These are phyloP conservation scores for Antechinus stuartii DNA, from an alignment of 2,113 vertebrate species.

Conservation along the genomic window DNA sequence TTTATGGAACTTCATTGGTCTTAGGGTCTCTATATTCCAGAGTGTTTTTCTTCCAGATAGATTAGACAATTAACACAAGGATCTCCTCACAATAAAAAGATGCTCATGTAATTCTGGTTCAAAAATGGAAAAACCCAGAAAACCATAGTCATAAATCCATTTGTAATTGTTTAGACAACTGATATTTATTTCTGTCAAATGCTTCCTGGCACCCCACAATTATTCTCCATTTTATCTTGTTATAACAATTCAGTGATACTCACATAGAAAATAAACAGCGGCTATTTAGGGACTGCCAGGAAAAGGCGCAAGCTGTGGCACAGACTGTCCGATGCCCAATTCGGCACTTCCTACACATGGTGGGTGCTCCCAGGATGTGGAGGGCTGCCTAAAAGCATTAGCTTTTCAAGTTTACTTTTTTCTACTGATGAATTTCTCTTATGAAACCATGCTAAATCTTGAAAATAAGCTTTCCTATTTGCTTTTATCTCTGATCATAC, in stretches of 20 bases:
- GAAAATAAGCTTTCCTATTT: slow-evolving; percentile 23
- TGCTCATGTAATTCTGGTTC: slow-evolving; percentile 35
- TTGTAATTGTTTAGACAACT: slow-evolving; percentile 38
- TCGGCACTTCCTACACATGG: not conserved
- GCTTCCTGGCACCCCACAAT: slow-evolving; percentile 55
- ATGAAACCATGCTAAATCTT: not conserved
- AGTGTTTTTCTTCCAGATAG: not conserved
- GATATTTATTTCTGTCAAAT: slow-evolving; percentile 51
- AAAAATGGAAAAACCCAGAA: slow-evolving; percentile 48
- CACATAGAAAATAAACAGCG: slow-evolving; percentile 54
- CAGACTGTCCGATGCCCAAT: slow-evolving; percentile 1
- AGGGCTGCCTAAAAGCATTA: not conserved
- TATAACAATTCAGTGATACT: slow-evolving; percentile 44
- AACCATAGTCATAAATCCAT: slow-evolving; percentile 47
- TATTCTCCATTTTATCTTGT: slow-evolving; percentile 44
- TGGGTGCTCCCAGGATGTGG: slow-evolving; percentile 28
- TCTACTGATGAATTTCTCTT: slow-evolving; percentile 35
- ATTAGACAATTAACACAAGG: slow-evolving; percentile 11
- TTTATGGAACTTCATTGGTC: slow-evolving; percentile 28
- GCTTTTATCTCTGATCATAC: slow-evolving; percentile 20
- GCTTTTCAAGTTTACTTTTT: slow-evolving; percentile 35
- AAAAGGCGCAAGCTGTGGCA: slow-evolving; percentile 30
- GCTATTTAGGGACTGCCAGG: slow-evolving; percentile 44
- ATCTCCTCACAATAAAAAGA: not conserved
- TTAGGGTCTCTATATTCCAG: slow-evolving; percentile 5